Conservation (phyloP, 2,888 invertebrate species). For the Hirtodrosophila trivittata region DNA sequence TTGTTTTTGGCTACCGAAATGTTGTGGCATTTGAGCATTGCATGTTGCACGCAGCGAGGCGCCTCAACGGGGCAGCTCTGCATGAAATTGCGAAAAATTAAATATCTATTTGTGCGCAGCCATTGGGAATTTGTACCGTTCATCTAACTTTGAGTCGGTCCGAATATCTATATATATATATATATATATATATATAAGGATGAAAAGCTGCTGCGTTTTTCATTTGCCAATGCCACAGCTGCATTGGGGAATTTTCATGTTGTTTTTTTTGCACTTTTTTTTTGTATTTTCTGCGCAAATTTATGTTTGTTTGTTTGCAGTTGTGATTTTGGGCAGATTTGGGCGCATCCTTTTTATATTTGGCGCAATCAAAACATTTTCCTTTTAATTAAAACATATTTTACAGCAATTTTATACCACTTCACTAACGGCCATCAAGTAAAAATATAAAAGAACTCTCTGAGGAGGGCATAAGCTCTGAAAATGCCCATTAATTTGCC, state of each 20-base stretch:
- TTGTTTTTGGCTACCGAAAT: conserved; percentile 58
- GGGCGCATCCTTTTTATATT: conserved; percentile 31
- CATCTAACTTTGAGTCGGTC: conserved; percentile 18
- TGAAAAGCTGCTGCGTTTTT: conserved; percentile 13
- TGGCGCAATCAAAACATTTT: conserved; percentile 59
- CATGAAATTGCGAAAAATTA: conserved; percentile 64
- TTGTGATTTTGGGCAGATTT: conserved; percentile 54
- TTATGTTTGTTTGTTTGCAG: conserved; percentile 66
- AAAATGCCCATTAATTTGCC: conserved; percentile 56
- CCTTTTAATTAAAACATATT: conserved; percentile 76
- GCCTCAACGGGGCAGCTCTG: conserved; percentile 46
- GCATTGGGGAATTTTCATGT: conserved; percentile 32
- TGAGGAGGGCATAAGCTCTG: conserved; percentile 21
- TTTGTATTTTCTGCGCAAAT: conserved; percentile 31
- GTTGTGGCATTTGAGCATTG: conserved; percentile 38
- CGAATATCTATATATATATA: not conserved
- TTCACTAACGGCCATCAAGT: conserved; percentile 50
- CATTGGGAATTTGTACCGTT: conserved; percentile 46
- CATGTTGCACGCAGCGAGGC: conserved; percentile 36
- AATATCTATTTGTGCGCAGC: conserved; percentile 65
- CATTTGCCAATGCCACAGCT: conserved; percentile 24
- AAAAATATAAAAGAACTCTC: conserved; percentile 21
- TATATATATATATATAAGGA: not conserved
- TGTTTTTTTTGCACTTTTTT: not conserved
- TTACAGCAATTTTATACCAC: conserved; percentile 31